These are phyloP conservation scores for Magallana gigas DNA, from an alignment of 1,140 invertebrate genomes.

Conservation along the genomic window DNA sequence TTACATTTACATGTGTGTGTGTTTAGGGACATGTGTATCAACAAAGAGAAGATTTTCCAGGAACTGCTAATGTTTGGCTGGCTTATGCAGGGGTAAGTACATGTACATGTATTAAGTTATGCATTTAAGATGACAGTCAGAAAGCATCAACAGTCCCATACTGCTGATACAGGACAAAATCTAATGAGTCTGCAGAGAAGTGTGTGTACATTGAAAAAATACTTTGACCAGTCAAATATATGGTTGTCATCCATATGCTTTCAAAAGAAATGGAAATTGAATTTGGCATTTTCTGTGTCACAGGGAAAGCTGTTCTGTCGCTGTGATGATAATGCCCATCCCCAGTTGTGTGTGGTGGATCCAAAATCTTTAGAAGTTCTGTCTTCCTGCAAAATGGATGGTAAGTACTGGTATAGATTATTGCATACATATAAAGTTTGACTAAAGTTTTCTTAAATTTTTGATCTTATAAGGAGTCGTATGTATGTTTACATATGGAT, in stretches of 20 bases:
- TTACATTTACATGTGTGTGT: slow-evolving; percentile 23
- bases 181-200: too few species aligned
- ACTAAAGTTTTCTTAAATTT: neutral
- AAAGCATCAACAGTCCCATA: too few species aligned
- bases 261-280: too few species aligned
- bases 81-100: slow-evolving; percentile 89
- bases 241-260: too few species aligned
- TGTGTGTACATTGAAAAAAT: too few species aligned
- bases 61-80: slow-evolving; percentile 87
- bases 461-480: neutral
- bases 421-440: neutral
- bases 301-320: slow-evolving; percentile 83
- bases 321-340: slow-evolving; percentile 73
- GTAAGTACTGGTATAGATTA: slow-evolving; percentile 54
- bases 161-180: too few species aligned
- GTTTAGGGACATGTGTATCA: slow-evolving; percentile 86
- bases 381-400: slow-evolving; percentile 69
- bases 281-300: slow-evolving; percentile 62
- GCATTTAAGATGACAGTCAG: too few species aligned
- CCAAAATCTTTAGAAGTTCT: slow-evolving; percentile 77
- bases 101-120: too few species aligned
- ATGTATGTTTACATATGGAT: neutral
- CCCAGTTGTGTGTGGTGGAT: slow-evolving; percentile 79
- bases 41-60: slow-evolving; percentile 89
- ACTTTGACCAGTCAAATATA: too few species aligned